Evolutionary conservation across 2,797 vertebrate genomes (phyloP), one percentile per base, ranked within the genome.

Genomic region (Myioborus melanocephalus): DNA sequence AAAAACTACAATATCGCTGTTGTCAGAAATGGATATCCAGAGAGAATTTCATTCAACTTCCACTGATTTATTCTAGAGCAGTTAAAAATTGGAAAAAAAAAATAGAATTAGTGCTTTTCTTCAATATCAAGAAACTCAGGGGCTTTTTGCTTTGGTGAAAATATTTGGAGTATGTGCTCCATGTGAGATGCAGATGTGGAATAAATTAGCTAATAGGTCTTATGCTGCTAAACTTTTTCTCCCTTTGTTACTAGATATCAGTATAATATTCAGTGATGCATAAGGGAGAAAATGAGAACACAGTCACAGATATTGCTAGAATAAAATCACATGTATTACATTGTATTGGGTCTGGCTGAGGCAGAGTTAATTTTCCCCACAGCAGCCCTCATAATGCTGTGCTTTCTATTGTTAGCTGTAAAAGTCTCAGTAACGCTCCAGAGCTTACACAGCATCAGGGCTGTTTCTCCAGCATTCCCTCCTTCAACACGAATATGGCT

Each of bases 401-500:
- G 10, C 6, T 70, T 52, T 65, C 39, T 26, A 2, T 3, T 19
- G 20, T 13, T 37, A 43, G 14, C 27, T 34, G 12, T 12, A 34
- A 50, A 76, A 43, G 35, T 14, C 27, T 14, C 27, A 46, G 24
- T 23, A 65, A 37, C 28, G 32, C 4, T 14, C 19, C 46, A 34
- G 14, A 22, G 16, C 14, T 59, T 16, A 57, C 27, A 43, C 27
- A 76, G 52, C 27, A 37, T 35, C 35, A 8, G 50, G 35, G 5
- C 27, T 77, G 17, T 22, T 23, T 53, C 44, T 53, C 64, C 24
- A 65, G 12, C 41, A 37, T 53, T 55, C 7, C 18, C 17, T 47
- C 21, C 14, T n/a, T 39, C 41, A 37, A 14, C 35, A 49, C 0
- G 0, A 37, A 24, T 30, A 14, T 49, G 23, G 7, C 1, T 4